These are phyloP conservation scores for Hormaphis cornu DNA, from an alignment of 1,140 invertebrate genomes.

Conservation along the genomic window DNA sequence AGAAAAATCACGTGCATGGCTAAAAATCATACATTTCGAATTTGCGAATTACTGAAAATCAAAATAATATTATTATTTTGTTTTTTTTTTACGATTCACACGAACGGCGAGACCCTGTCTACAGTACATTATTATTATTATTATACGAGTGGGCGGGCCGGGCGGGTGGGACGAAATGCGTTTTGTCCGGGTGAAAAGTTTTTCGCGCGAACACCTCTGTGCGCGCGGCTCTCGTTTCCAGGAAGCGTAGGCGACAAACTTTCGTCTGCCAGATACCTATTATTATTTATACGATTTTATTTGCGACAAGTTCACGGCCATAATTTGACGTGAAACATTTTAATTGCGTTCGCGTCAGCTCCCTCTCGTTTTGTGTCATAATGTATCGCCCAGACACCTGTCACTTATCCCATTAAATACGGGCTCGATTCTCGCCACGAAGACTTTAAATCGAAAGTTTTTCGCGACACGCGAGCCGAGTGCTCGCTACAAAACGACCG, in stretches of 20 bases:
- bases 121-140: no score
- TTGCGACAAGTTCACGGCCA: constrained; percentile 18
- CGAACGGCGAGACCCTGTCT: no score
- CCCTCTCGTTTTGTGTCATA: not conserved
- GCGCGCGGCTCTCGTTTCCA: not conserved
- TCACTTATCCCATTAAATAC: constrained; percentile 14
- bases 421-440: not conserved
- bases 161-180: no score
- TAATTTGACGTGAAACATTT: constrained; percentile 29
- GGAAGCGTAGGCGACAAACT: constrained; percentile 6
- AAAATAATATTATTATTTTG: no score
- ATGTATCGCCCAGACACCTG: constrained; percentile 17
- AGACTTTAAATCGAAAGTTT: not conserved
- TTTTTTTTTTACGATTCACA: no score
- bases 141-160: no score
- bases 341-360: constrained; percentile 6
- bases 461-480: no score
- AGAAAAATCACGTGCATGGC: no score
- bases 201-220: no score
- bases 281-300: constrained; percentile 10
- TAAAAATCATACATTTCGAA: no score
- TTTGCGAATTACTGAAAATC: no score
- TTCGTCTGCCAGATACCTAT: not conserved
- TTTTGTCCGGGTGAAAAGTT: constrained; percentile 24
- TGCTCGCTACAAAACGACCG: no score